Evolutionary conservation across 2,888 invertebrate genomes (phyloP), one percentile per base, ranked within the genome.

Genomic region (Agrotis ipsilon): DNA sequence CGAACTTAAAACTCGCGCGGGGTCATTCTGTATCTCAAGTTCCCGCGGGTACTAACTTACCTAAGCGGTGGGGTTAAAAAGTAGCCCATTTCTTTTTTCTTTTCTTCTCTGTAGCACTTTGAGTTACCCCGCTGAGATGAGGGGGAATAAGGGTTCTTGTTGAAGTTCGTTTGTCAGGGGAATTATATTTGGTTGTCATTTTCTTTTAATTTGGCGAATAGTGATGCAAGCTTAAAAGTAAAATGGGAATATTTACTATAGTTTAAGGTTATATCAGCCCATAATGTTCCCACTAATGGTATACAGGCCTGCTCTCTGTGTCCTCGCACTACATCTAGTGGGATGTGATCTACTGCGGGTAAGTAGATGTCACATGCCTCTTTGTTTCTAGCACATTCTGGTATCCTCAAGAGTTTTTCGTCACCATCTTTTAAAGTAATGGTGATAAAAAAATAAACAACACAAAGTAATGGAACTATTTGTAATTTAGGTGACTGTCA

Each of bases 41-140:
- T 75, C 81, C 83, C 78, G 45, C 27, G 70, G 71, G 81, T 54
- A 49, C 61, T 71, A 78, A 82, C 68, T 82, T 82, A 75, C 68
- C 67, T 78, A 82, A 81, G 78, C 79, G 83, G 80, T 80, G 58
- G 78, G 62, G 78, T 75, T 83, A 75, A 78, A 72, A 81, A 80
- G 62, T 63, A 72, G 52, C 68, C 65, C 67, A 48, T 59, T 64
- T 27, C 51, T 75, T 82, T 65, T 72, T 78, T 70, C 62, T 71
- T 75, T 80, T 75, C 49, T 64, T 19, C 16, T 52, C 24, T 49
- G 14, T 59, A 65, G 58, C 48, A 62, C 55, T 80, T 80, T 68
- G 52, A 72, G 81, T 65, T 52, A 59, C 39, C 62, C 80, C 68
- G 5, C 21, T 48, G 80, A 72, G 80, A 76, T 62, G 51, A 21